Percentiles rank a stretch among this genome's conserved stretches.
These are phyloP conservation scores for Lacanobia oleracea DNA, from an alignment of 2,888 invertebrate species.

Conservation along the genomic window DNA sequence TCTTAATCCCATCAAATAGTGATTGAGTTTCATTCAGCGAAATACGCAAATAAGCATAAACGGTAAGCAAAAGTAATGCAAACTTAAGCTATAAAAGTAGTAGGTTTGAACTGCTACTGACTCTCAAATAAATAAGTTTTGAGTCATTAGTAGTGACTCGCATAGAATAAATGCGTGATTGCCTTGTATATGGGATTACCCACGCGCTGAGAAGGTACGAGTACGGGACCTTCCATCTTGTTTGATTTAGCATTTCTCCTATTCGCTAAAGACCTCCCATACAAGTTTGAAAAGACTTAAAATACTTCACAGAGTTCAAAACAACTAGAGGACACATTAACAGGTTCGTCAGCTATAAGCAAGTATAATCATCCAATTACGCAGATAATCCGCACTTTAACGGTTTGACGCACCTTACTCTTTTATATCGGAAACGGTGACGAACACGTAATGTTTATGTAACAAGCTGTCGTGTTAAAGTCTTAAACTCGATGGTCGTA, in stretches of 20 bases:
- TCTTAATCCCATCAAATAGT: background rate
- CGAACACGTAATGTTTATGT: slow-evolving; percentile 30
- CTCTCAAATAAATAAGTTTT: background rate
- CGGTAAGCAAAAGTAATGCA: too few relatives aligned
- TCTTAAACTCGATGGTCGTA: slow-evolving; percentile 39
- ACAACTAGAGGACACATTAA: background rate
- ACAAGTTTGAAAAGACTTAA: too few relatives aligned
- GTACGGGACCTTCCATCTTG: background rate
- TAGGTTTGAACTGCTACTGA: background rate
- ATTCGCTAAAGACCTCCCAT: too few relatives aligned
- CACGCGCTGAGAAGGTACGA: background rate
- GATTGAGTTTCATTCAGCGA: background rate
- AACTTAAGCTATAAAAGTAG: too few relatives aligned
- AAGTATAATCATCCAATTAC: slow-evolving; percentile 21
- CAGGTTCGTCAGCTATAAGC: background rate
- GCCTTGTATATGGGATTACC: too few relatives aligned
- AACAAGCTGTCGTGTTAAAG: slow-evolving; percentile 17
- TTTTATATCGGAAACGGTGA: slow-evolving; percentile 10
- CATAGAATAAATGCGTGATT: background rate
- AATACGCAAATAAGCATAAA: too few relatives aligned
- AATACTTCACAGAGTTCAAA: too few relatives aligned
- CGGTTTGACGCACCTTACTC: slow-evolving; percentile 15
- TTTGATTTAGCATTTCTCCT: background rate
- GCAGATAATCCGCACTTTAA: slow-evolving; percentile 38
- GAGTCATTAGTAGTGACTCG: background rate